phyloP scores from a whole-genome alignment of 1,140 invertebrate genomes.

The Trinorchestia longiramus region DNA sequence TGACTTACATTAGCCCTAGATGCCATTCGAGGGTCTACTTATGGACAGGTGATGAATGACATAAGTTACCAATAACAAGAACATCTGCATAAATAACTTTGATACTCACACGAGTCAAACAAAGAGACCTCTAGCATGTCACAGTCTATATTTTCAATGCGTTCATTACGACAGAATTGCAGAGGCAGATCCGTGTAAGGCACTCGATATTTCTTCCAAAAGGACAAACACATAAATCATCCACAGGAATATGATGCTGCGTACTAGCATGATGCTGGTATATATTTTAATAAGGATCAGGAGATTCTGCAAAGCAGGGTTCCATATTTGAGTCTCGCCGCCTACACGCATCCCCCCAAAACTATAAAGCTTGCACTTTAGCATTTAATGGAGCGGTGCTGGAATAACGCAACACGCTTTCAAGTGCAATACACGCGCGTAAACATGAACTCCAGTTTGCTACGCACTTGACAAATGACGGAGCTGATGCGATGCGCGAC shows the following conservation, averaged over 20 bases:
- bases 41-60: neutral
- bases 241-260: neutral
- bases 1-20: neutral
- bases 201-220: conserved; percentile 1
- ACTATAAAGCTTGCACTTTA: conserved; percentile 9
- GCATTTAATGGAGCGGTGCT: neutral
- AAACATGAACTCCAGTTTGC: conserved; percentile 7
- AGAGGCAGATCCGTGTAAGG: neutral
- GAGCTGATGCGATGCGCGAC: neutral
- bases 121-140: neutral
- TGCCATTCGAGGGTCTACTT: neutral
- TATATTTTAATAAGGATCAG: neutral
- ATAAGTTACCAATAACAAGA: neutral
- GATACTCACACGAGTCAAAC: neutral
- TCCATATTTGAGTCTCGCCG: neutral
- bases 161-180: neutral
- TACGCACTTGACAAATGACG: neutral
- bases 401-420: conserved; percentile 6
- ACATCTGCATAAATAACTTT: neutral
- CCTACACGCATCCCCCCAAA: neutral
- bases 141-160: neutral
- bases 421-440: neutral
- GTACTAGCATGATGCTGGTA: neutral
- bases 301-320: neutral
- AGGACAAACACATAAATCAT: conserved; percentile 9